Evolutionary conservation across 1,140 invertebrate species (phyloP), one percentile per base, ranked within the genome.

Genomic region (Colletes gigas): DNA sequence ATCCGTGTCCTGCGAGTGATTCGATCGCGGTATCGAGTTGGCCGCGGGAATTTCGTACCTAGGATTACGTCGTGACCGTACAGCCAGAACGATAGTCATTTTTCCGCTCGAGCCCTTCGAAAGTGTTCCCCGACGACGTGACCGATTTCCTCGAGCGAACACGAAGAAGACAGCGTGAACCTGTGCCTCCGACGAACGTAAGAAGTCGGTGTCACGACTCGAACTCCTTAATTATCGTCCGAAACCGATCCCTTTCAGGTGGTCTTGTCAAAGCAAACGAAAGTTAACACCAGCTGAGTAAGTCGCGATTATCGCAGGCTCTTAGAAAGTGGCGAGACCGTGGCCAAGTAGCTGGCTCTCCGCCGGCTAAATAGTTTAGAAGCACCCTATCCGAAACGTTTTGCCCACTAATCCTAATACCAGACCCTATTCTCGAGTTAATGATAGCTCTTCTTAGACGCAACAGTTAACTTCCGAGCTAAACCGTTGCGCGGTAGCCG

Each of bases 401-500:
- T 88, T 65, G 85, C 75, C 85, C 85, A 75, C 86, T 87, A 84
- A 87, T 87, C 86, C 85, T 87, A 87, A 88, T 88, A 80, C 86
- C 67, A 76, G 85, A 84, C 86, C 86, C 83, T 88, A 80, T 82
- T 87, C 79, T 79, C 68, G 72, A 87, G 76, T 88, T 88, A 88
- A 88, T 88, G 85, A 88, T 88, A 88, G 85, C 85, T 88, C 85
- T 88, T 82, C 85, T 87, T 88, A 87, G 85, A 87, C 72, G 78
- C 86, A 73, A 84, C 82, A 80, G 69, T 84, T 80, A 76, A 87
- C 66, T 84, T 87, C 65, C 75, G 12, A 76, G 73, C 78, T 83
- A 74, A 86, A 82, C 81, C 81, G 85, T 83, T 86, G 84, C 55
- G 82, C 81, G 84, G 85, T 86, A 86, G 84, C 85, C 72, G 55